Base-by-base conservation (phyloP, 2,888 invertebrate species). In the Apamea monoglypha region DNA sequence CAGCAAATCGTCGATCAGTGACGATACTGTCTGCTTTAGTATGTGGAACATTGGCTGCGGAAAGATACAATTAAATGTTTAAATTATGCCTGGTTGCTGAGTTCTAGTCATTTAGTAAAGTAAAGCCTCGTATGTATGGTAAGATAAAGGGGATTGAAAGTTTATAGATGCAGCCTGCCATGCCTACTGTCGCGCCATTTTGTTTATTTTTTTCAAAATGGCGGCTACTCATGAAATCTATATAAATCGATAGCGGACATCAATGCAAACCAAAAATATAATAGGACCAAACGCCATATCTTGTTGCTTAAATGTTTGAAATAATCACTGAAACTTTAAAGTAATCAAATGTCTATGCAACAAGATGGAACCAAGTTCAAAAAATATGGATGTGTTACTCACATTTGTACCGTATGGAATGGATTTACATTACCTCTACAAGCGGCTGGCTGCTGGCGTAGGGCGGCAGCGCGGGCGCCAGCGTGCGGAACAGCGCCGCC, bases 21-120 rank as follows among this genome's bases (percentile, higher is more conserved):
- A 98, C 0, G 97, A 97, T 25, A 98, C 97, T 5, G 98, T 97
- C 92, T 98, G 98, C 93, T 98, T 98, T 80, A 99, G 94, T 74
- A 98, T 96, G 81, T 97, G 97, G 94, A 98, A 98, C 86, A 98
- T 96, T 21, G 98, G 97, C 98, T 98, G 95, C 2, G 40, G 63
- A 44, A 50, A 44, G 1, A 74, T 29, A 36, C 32, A 53, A 53
- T 36, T 7, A 32, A 36, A 18, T 70, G 2, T 36, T 70, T 18
- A 70, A 70, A 36, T 53, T 36, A 53, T 25, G 18, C 2, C 16
- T 16, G 53, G 10, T 7, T 16, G 25, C 29, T 3, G n/a, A 8
- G 3, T 50, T 68, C 32, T n/a, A 47, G 18, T n/a, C 7, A 36
- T 68, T 50, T 14, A 7, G n/a, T n/a, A 36, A 53, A 25, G 32